A percentile compares a stretch with the other conserved stretches of the same genome.
Evolutionary conservation across 2,888 invertebrate species (phyloP).

Genomic region (Mythimna lalbum): DNA sequence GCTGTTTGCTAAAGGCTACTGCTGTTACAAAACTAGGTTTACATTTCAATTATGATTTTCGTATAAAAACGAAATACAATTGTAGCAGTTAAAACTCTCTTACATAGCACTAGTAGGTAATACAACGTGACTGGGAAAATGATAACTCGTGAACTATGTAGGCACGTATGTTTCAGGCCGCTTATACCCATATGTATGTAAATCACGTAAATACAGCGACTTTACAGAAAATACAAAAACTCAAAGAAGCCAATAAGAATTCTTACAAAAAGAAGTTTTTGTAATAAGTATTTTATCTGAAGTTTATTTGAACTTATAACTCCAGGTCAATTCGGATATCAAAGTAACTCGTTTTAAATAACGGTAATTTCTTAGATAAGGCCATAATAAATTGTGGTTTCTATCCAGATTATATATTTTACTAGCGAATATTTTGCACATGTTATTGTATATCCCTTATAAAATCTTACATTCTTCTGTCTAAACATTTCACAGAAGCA

Average conservation of each 20-base stretch:
- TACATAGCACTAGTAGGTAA: neutral
- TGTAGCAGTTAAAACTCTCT: slow-evolving; percentile 2
- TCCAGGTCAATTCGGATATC: neutral
- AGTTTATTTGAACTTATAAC: too few species aligned
- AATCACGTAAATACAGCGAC: too few species aligned
- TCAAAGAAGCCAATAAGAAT: too few species aligned
- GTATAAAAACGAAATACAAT: neutral
- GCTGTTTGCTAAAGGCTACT: neutral
- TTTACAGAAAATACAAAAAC: too few species aligned
- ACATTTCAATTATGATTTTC: slow-evolving; percentile 4
- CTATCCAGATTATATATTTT: neutral
- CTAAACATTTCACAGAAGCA: neutral
- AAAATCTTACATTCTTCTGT: neutral
- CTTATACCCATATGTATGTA: neutral
- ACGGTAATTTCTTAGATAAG: too few species aligned
- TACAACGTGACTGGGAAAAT: slow-evolving; percentile 3
- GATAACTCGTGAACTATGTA: slow-evolving; percentile 7
- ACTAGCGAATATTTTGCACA: neutral
- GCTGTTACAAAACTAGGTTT: slow-evolving; percentile 30
- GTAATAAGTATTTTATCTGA: too few species aligned
- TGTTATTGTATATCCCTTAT: neutral
- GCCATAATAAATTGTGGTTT: neutral
- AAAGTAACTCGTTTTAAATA: too few species aligned
- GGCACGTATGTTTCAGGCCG: neutral
- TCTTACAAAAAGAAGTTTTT: too few species aligned